Percentiles rank a stretch among this genome's conserved stretches.
These are phyloP conservation scores for Harpegnathos saltator DNA, from an alignment of 1,140 invertebrate genomes.

Conservation along the genomic window DNA sequence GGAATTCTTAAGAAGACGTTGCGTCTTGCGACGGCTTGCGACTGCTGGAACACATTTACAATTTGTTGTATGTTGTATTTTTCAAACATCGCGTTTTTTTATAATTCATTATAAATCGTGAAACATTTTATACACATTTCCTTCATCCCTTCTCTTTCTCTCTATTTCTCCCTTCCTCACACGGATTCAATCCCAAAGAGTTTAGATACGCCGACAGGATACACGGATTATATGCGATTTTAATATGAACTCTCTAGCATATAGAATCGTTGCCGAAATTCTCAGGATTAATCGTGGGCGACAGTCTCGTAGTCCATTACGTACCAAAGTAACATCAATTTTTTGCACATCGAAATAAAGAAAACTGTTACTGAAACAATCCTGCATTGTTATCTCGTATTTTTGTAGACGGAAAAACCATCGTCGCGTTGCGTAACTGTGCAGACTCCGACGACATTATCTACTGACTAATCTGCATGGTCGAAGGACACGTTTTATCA, in stretches of 20 bases:
- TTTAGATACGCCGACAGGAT: background rate
- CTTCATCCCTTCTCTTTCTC: no score
- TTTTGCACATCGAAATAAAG: conserved; percentile 61
- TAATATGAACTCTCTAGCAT: conserved; percentile 4
- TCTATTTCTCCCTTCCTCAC: no score
- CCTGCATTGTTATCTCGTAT: background rate
- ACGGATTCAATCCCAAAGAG: background rate
- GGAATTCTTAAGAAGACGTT: no score
- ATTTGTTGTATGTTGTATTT: conserved; percentile 1
- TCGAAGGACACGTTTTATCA: no score
- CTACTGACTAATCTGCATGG: no score
- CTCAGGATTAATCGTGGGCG: background rate
- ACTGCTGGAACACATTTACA: background rate
- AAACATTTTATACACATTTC: conserved; percentile 32
- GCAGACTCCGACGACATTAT: no score
- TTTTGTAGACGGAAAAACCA: background rate
- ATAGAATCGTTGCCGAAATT: background rate
- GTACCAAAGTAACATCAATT: conserved; percentile 62
- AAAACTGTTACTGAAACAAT: conserved; percentile 61
- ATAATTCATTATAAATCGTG: conserved; percentile 7
- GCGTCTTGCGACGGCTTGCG: conserved; percentile 13
- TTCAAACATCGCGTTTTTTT: conserved; percentile 13
- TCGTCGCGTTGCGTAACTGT: background rate
- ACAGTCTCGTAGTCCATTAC: conserved; percentile 38
- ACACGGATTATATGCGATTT: conserved; percentile 38